phyloP scores from a whole-genome alignment of 1,140 invertebrate species.

The Schmidtea mediterranea region DNA sequence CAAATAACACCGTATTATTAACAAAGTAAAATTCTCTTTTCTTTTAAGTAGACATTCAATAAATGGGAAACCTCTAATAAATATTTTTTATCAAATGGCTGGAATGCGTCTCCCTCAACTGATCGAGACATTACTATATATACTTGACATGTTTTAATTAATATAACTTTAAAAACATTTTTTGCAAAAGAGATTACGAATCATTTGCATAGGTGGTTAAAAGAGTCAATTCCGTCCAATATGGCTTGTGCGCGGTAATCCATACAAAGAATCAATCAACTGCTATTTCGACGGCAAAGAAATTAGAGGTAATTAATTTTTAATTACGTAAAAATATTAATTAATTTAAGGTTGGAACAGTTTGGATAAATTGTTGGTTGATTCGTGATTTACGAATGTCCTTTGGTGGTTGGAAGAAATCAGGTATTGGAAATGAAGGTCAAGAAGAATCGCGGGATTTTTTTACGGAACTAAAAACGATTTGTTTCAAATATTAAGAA shows the following conservation, averaged over 20 bases:
- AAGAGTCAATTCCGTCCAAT: slow-evolving; percentile 29
- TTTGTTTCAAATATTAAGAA: slow-evolving; percentile 25
- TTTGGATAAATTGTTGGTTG: slow-evolving; percentile 38
- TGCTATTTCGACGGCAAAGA: slow-evolving; percentile 28
- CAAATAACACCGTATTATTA: no score
- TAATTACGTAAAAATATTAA: no score
- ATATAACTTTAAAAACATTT: no score
- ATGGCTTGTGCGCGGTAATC: slow-evolving; percentile 33
- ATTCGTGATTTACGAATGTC: slow-evolving; percentile 34
- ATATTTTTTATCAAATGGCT: no score
- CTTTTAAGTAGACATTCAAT: no score
- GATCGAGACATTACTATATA: no score
- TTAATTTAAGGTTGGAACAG: slow-evolving; percentile 30
- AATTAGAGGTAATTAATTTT: slow-evolving; percentile 23
- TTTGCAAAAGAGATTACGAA: no score
- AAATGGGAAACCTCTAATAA: no score
- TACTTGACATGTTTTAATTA: no score
- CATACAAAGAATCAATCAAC: slow-evolving; percentile 28
- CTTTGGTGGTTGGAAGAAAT: slow-evolving; percentile 35
- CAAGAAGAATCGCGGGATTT: slow-evolving; percentile 33
- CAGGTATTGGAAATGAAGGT: slow-evolving; percentile 33
- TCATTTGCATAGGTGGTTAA: slow-evolving; percentile 25
- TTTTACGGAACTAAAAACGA: slow-evolving; percentile 34
- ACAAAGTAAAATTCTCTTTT: no score
- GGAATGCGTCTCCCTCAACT: no score